Evolutionary conservation across 2,113 vertebrate genomes (phyloP).

Genomic region (Pedetes capensis): DNA sequence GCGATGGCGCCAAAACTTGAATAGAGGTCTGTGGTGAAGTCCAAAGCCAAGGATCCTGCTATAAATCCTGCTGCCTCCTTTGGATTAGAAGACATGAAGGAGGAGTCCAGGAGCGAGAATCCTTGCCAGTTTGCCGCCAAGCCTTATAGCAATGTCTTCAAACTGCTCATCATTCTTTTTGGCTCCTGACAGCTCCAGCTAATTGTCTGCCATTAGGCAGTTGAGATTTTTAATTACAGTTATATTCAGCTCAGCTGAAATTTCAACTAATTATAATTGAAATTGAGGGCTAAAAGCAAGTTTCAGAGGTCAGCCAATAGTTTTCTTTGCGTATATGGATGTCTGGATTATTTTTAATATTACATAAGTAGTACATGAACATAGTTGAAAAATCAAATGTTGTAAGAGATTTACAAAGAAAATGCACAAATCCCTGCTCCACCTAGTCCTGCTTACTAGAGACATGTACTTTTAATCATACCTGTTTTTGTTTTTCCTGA

Average conservation of each 20-base stretch:
- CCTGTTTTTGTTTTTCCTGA: slow-evolving; percentile 24
- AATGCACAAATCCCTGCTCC: background rate
- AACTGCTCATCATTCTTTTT: slow-evolving; percentile 67
- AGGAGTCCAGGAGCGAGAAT: slow-evolving; percentile 24
- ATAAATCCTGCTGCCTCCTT: slow-evolving; percentile 57
- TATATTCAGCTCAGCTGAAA: slow-evolving; percentile 68
- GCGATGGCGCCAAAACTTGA: slow-evolving; percentile 31
- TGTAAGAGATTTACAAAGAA: slow-evolving; percentile 17
- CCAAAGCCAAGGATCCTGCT: slow-evolving; percentile 39
- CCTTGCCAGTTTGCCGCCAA: slow-evolving; percentile 45
- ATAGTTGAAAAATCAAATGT: background rate
- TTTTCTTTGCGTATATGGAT: slow-evolving; percentile 29
- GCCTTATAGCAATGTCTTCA: slow-evolving; percentile 61
- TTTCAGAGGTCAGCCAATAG: slow-evolving; percentile 56
- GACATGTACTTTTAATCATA: slow-evolving; percentile 32
- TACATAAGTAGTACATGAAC: background rate
- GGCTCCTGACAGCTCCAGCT: slow-evolving; percentile 67
- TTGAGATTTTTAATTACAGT: slow-evolving; percentile 74
- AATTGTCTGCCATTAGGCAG: slow-evolving; percentile 72
- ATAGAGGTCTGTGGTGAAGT: slow-evolving; percentile 17
- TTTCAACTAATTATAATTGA: slow-evolving; percentile 71
- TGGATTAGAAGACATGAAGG: slow-evolving; percentile 37
- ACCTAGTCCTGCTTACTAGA: slow-evolving; percentile 8
- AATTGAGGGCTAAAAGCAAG: slow-evolving; percentile 53
- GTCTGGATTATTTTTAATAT: background rate